phyloP scores from a whole-genome alignment of 2,888 invertebrate genomes.

The Luperina nickerlii region DNA sequence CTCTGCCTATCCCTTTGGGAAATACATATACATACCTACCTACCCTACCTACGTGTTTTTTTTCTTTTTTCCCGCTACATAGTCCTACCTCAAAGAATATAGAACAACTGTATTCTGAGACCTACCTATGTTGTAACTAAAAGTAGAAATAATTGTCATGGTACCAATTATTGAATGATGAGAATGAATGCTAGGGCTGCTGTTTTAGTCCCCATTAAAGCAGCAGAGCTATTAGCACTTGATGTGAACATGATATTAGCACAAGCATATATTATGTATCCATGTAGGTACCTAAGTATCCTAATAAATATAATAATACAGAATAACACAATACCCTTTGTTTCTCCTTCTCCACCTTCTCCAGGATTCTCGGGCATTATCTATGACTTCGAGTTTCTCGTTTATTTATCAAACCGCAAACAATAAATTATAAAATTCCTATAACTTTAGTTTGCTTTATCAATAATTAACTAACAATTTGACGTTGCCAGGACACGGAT shows the following conservation, averaged over 20 bases:
- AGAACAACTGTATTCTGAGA: background rate
- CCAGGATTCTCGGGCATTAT: conserved; percentile 19
- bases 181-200: background rate
- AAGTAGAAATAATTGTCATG: background rate
- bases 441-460: conserved; percentile 11
- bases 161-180: background rate
- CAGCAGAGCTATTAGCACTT: background rate
- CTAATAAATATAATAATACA: background rate
- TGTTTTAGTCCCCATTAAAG: background rate
- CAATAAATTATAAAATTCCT: background rate
- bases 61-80: background rate
- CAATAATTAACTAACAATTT: conserved; percentile 33
- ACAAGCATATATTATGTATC: background rate
- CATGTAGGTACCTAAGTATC: too few species aligned
- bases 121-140: background rate
- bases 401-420: background rate
- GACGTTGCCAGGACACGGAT: conserved; percentile 35
- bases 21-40: background rate
- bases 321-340: conserved; percentile 13
- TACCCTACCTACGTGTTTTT: too few species aligned
- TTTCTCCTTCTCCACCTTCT: conserved; percentile 8
- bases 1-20: background rate
- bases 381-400: background rate
- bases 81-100: background rate
- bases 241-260: background rate